A percentile compares a stretch with the other conserved stretches of the same genome.
Conservation (phyloP, 2,888 invertebrate species). For the Ashinkailepas kermadecensis region DNA sequence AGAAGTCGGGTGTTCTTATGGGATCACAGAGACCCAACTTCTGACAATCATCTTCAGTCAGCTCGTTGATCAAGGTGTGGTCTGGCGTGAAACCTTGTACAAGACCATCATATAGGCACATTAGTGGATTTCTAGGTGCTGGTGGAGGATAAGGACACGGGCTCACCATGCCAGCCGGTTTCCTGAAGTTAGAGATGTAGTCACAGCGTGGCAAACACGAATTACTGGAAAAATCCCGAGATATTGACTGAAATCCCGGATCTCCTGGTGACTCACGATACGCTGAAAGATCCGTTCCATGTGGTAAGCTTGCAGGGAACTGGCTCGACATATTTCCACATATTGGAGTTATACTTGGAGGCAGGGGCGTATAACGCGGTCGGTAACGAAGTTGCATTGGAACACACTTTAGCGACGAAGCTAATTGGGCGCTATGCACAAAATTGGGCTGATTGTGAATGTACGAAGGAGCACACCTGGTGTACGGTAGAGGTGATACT, state of each 20-base stretch:
- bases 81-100: background rate
- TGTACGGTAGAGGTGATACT: background rate
- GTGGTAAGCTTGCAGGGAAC: background rate
- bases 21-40: background rate
- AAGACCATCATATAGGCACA: background rate
- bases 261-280: background rate
- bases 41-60: background rate
- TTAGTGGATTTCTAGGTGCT: background rate
- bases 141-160: background rate
- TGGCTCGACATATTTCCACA: background rate
- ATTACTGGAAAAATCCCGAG: background rate
- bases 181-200: background rate
- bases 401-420: background rate
- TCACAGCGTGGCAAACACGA: background rate
- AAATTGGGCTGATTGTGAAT: background rate
- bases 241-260: background rate
- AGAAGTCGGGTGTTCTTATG: constrained; percentile 33
- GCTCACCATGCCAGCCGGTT: background rate
- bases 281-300: background rate
- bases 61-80: background rate
- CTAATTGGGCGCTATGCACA: background rate
- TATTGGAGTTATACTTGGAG: background rate
- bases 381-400: background rate
- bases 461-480: background rate
- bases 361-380: background rate